A percentile compares a stretch with the other conserved stretches of the same genome.
Evolutionary conservation across 1,140 invertebrate species (phyloP).

Genomic region (Lepidurus apus): DNA sequence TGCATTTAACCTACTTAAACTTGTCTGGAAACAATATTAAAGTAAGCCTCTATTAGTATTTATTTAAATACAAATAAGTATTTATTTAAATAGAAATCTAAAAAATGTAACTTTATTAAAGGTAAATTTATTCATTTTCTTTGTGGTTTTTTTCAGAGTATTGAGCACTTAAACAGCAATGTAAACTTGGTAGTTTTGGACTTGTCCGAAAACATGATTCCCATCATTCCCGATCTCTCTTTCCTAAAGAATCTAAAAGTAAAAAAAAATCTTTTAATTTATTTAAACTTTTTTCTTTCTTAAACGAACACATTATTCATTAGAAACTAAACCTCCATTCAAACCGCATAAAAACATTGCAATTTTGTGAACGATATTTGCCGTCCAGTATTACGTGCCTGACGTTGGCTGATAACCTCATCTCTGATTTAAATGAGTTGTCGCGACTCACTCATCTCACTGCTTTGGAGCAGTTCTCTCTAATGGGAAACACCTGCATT

Average conservation of each 20-base stretch:
- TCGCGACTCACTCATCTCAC: constrained; percentile 68
- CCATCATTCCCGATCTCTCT: constrained; percentile 74
- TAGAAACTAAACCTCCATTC: constrained; percentile 78
- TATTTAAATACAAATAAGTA: neutral
- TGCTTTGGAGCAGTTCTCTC: constrained; percentile 70
- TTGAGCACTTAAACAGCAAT: constrained; percentile 78
- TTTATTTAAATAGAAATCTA: neutral
- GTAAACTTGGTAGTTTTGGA: constrained; percentile 73
- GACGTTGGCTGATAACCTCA: constrained; percentile 75
- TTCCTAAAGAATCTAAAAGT: constrained; percentile 73
- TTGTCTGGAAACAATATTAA: constrained; percentile 67
- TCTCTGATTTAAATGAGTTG: constrained; percentile 81
- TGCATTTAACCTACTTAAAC: constrained; percentile 68
- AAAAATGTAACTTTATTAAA: neutral
- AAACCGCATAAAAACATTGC: constrained; percentile 74
- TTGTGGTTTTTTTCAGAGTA: constrained; percentile 60
- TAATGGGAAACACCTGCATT: constrained; percentile 81
- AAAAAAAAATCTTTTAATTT: constrained; percentile 37
- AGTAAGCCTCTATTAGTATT: constrained; percentile 44
- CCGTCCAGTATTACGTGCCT: constrained; percentile 66
- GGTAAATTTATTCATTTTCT: constrained; percentile 23
- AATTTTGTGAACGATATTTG: constrained; percentile 73
- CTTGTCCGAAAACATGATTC: constrained; percentile 82
- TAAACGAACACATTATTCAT: constrained; percentile 43
- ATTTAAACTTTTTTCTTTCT: constrained; percentile 35